Evolutionary conservation across 1,140 invertebrate species (phyloP), one percentile per base, ranked within the genome.

Genomic region (Centruroides vittatus): DNA sequence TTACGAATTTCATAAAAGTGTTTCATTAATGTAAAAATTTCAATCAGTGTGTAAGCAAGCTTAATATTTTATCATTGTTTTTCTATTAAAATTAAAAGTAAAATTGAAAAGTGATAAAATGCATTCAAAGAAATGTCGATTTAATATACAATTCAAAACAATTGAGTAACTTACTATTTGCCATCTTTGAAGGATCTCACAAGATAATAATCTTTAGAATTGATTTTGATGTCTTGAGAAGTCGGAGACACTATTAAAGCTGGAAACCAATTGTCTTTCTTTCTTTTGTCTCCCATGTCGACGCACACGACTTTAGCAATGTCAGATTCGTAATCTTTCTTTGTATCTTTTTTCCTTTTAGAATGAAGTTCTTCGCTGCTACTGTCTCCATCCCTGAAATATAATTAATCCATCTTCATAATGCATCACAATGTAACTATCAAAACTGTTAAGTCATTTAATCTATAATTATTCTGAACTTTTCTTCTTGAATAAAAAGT

Each of bases 131-230:
- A 23, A 23, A 23, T 23, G 23, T 2, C 2, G 23, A 23, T 2
- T 23, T 23, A 23, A 23, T 23, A 23, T 23, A 23, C 23, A 23
- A 23, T 23, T 23, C 23, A 23, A 23, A 23, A 23, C 23, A 2
- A 23, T 23, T 2, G 2, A 23, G 23, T 23, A 58, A 82, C 87
- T 85, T 76, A 92, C 87, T 93, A 96, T 83, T 92, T 80, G 34
- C 89, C 89, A 80, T 97, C 93, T 72, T 91, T 91, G 70, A 98
- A 97, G 3, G 89, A 94, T 64, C 91, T 80, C 34, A 98, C 88
- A 2, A 96, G 77, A 72, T 93, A 89, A 69, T 97, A 92, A 67
- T 94, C 89, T 70, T 89, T 87, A 5, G 85, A 82, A 65, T 85
- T 80, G 64, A 41, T 41, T 41, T 41, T 41, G 12, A 85, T 88